phyloP scores from a whole-genome alignment of 2,113 vertebrate species.

The Verasper variegatus region DNA sequence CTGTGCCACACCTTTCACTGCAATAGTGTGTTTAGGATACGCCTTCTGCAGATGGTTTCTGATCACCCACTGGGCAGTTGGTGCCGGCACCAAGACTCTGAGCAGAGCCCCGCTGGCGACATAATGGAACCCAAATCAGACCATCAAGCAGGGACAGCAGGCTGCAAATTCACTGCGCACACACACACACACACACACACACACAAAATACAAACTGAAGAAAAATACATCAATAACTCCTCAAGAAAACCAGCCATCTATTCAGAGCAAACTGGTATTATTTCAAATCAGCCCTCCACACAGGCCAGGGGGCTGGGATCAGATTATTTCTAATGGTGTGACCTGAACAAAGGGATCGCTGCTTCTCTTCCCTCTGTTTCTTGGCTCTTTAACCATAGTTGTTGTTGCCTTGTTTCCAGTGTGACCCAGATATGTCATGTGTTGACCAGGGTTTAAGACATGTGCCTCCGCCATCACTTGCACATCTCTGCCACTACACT shows the following conservation, averaged over 20 bases:
- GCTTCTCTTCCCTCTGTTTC: slow-evolving; percentile 44
- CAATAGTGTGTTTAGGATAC: slow-evolving; percentile 34
- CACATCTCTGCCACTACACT: slow-evolving; percentile 46
- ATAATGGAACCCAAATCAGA: slow-evolving; percentile 76
- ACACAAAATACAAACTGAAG: slow-evolving; percentile 46
- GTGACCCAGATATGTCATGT: slow-evolving; percentile 75
- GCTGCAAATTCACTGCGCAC: slow-evolving; percentile 59
- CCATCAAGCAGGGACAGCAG: slow-evolving; percentile 74
- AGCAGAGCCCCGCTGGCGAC: slow-evolving; percentile 62
- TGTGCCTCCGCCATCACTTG: slow-evolving; percentile 16
- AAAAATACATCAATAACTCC: slow-evolving; percentile 65
- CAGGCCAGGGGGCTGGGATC: slow-evolving; percentile 21
- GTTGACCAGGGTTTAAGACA: slow-evolving; percentile 49
- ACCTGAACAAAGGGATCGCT: slow-evolving; percentile 57
- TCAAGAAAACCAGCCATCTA: slow-evolving; percentile 54
- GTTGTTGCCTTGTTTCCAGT: slow-evolving; percentile 41
- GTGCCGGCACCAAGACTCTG: slow-evolving; percentile 52
- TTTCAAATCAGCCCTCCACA: slow-evolving; percentile 60
- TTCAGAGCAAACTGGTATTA: slow-evolving; percentile 51
- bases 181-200: slow-evolving; percentile 29
- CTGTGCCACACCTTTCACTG: slow-evolving; percentile 50
- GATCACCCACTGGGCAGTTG: slow-evolving; percentile 60
- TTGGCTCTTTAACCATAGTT: slow-evolving; percentile 46
- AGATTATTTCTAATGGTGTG: slow-evolving; percentile 63
- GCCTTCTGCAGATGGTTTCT: slow-evolving; percentile 64